These are phyloP conservation scores for Peromyscus attwateri DNA, from an alignment of 2,797 vertebrate species.

Conservation along the genomic window DNA sequence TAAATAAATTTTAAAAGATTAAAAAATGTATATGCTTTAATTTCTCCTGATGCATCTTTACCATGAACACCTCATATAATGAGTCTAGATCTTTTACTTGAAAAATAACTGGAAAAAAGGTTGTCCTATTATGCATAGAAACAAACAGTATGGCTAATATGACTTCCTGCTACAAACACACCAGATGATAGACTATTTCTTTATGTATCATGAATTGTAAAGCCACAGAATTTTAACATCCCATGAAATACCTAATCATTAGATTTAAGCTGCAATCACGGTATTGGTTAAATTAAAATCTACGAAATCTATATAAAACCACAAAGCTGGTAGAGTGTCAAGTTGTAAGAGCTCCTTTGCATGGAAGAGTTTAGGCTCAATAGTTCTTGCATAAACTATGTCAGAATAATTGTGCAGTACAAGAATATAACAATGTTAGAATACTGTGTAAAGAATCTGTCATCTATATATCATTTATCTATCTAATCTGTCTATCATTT, in stretches of 20 bases:
- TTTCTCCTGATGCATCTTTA: constrained; percentile 84
- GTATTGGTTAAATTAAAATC: constrained; percentile 64
- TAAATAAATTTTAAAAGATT: constrained; percentile 59
- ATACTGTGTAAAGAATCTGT: background rate
- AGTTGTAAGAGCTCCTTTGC: background rate
- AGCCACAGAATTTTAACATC: constrained; percentile 72
- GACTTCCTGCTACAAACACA: constrained; percentile 81
- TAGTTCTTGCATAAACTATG: background rate
- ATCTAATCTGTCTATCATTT: background rate
- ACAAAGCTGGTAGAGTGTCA: background rate
- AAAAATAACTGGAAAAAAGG: constrained; percentile 82
- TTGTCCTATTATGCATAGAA: constrained; percentile 81
- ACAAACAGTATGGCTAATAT: constrained; percentile 86
- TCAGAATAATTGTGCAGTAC: background rate
- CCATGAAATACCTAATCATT: constrained; percentile 66
- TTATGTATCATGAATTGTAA: constrained; percentile 79
- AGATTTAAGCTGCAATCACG: constrained; percentile 65
- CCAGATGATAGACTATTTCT: constrained; percentile 83
- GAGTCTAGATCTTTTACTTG: constrained; percentile 84
- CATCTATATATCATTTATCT: background rate
- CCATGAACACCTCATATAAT: constrained; percentile 86
- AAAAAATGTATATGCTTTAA: constrained; percentile 79
- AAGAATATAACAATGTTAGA: background rate
- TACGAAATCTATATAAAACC: background rate
- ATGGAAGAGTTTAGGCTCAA: background rate